Evolutionary conservation across 2,888 invertebrate genomes (phyloP), one percentile per base, ranked within the genome.

Genomic region (Ophion ellenae): DNA sequence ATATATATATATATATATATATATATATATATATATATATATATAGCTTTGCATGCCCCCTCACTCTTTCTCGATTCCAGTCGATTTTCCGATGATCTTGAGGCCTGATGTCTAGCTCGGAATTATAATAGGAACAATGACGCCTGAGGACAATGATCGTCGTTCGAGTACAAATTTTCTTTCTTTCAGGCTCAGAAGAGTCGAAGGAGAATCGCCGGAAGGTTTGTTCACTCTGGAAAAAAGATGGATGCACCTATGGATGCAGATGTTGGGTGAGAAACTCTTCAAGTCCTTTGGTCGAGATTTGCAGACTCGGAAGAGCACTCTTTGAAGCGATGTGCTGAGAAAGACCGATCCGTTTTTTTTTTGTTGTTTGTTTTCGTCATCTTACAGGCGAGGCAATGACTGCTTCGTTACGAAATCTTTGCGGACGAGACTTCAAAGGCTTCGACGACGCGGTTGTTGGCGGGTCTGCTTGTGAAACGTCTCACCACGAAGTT

Each of bases 351-450:
- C 53, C 14, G 61, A 66, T 66, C 32, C 45, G 20, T 74, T 61
- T 2, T 40, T n/a, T 64, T 66, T 32, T 69, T n/a, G n/a, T 28
- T 63, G 40, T 47, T 24, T 11, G 17, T 45, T 32, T 63, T 59
- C 53, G n/a, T 64, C 66, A 14, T 59, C 17, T 47, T 57, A n/a
- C 7, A 40, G n/a, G 76, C 61, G 57, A 32, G 63, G 84, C 79
- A 82, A 82, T 85, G 82, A 85, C 78, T 71, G 70, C 82, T 75
- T 79, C 82, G 85, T 82, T 85, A 76, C 85, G 66, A 80, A 79
- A 85, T 82, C 57, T 75, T 64, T 45, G 78, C 61, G 61, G 70
- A 57, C 47, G 67, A 67, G 73, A 85, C 85, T 73, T 85, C 85
- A 85, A 85, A 85, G 81, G 75, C 71, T 79, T 76, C 47, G 6